phyloP scores from a whole-genome alignment of 2,113 vertebrate species.

The Phylloscopus trochilus region DNA sequence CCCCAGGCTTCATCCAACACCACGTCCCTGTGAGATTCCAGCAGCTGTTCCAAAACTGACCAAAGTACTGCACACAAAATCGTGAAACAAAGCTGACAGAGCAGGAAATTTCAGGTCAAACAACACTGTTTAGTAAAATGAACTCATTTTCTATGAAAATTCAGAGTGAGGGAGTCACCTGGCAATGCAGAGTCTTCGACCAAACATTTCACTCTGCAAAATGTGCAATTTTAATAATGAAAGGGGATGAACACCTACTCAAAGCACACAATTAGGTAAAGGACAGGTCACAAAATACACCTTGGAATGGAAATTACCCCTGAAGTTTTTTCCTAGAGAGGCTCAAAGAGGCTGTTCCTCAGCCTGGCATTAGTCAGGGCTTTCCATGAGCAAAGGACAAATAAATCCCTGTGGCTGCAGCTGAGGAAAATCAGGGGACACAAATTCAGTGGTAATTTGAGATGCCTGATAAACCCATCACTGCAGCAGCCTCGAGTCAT shows the following conservation, averaged over 20 bases:
- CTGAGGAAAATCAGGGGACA: neutral
- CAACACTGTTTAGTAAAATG: neutral
- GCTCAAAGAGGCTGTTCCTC: neutral
- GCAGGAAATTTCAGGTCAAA: neutral
- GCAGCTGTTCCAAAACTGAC: neutral
- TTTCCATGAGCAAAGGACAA: accelerated
- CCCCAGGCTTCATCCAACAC: neutral
- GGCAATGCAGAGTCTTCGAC: neutral
- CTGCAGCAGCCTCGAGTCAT: neutral
- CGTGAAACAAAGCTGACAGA: neutral
- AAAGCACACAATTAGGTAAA: neutral
- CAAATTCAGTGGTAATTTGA: neutral
- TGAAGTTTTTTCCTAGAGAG: neutral
- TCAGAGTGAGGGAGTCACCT: neutral
- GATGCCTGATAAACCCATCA: neutral
- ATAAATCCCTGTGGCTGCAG: neutral
- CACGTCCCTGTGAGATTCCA: neutral
- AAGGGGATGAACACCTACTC: neutral
- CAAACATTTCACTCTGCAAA: neutral
- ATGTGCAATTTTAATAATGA: neutral
- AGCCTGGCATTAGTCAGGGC: neutral
- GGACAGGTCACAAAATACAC: neutral
- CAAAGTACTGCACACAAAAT: neutral
- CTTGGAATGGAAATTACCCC: neutral
- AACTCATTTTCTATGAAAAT: neutral